Evolutionary conservation across 64 coral and sea anemone genomes (phyloP), one percentile per base, ranked within the genome.

Genomic region (Montipora capricornis): DNA sequence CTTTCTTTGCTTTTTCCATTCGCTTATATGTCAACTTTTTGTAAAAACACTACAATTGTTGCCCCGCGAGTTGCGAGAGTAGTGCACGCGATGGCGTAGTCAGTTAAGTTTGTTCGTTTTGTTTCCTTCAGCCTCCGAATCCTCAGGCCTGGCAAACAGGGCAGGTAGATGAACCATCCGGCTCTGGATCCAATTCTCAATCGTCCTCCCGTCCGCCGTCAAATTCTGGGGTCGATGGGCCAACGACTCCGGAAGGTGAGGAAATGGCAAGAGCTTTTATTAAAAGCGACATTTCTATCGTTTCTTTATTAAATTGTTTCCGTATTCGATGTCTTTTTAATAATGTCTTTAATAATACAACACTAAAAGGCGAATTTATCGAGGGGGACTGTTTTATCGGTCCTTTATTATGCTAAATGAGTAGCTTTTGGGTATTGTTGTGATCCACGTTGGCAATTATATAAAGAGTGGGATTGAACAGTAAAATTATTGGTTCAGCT

Each of bases 251-350:
- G 96, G 96, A 98, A 98, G 96, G 96, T 98, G 91, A 89, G 93
- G 73, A 82, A 66, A 93, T 88, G 87, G 76, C 77, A 74, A 61
- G 61, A 79, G 55, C 68, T 86, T 92, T 98, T 98, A 98, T 98
- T 98, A 95, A 91, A 98, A 94, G 88, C 92, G 96, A 98, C 96
- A 95, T 89, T 94, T 92, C 88, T 82, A 98, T 98, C 96, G 95
- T 82, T 98, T 98, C 89, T 95, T 98, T 98, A 98, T 98, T 98
- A 98, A 98, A 98, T 95, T 95, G 96, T 98, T 98, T 98, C 96
- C 96, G 96, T 98, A 91, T 95, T 98, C 89, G 89, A 98, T 95
- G 96, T 98, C 89, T 98, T 98, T 96, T 98, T 98, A 98, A 98
- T 98, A 98, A 95, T 98, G 84, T 98, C 84, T 89, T 98, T 93